phyloP scores from a whole-genome alignment of 2,113 vertebrate genomes.

The Parotia lawesii region DNA sequence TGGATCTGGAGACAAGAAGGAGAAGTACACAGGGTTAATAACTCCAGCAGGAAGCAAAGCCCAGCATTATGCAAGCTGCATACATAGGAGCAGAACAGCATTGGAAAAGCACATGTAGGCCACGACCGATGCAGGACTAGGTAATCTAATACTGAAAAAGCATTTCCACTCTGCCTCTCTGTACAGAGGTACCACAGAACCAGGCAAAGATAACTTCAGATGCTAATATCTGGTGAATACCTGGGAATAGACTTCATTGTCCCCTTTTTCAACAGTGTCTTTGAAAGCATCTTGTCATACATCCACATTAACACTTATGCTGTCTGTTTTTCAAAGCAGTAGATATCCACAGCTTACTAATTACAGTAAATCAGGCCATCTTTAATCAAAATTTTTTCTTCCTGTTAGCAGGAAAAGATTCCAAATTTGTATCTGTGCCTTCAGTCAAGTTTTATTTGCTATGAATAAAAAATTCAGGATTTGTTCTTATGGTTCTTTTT shows the following conservation, averaged over 20 bases:
- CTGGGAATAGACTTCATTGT: not conserved
- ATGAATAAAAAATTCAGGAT: not conserved
- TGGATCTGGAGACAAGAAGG: not conserved
- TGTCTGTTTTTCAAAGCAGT: not conserved
- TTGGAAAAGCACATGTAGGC: not conserved
- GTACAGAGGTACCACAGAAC: not conserved
- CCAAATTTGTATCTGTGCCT: not conserved
- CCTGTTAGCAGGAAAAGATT: not conserved
- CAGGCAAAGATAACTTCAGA: not conserved
- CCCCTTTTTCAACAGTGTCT: not conserved
- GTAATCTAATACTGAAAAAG: not conserved
- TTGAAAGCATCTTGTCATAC: not conserved
- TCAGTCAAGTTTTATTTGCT: not conserved
- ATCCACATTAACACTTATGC: not conserved
- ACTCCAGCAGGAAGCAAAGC: not conserved
- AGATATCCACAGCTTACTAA: not conserved
- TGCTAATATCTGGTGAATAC: not conserved
- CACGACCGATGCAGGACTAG: not conserved
- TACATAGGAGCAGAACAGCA: not conserved
- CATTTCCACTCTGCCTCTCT: not conserved
- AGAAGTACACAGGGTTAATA: not conserved
- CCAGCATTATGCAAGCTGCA: not conserved
- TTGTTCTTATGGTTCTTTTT: not conserved
- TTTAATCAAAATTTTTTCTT: not conserved
- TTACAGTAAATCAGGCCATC: not conserved